Percentiles rank a stretch among this genome's conserved stretches.
Conservation (phyloP, 2,888 invertebrate genomes). For the Drosophila mimetica region DNA sequence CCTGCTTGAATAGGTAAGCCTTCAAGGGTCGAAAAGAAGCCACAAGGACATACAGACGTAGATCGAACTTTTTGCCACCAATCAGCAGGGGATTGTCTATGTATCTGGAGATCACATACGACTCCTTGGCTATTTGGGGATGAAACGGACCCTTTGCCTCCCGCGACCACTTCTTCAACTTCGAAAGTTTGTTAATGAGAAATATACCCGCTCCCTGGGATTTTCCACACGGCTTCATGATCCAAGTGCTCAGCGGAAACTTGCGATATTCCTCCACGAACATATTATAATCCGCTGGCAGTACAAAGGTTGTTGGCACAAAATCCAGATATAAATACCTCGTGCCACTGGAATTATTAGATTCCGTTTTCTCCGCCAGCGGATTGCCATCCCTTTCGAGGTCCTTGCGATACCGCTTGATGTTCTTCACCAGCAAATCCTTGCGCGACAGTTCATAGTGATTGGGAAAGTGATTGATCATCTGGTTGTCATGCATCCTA, state of each 20-base stretch:
- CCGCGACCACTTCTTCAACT: conserved; percentile 95
- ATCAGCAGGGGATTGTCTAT: conserved; percentile 97
- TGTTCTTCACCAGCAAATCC: conserved; percentile 97
- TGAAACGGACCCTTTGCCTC: conserved; percentile 94
- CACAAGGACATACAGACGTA: conserved; percentile 95
- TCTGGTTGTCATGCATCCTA: conserved; percentile 95
- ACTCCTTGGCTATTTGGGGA: conserved; percentile 93
- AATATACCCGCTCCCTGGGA: conserved; percentile 97
- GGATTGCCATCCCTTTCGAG: conserved; percentile 95
- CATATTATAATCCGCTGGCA: conserved; percentile 98
- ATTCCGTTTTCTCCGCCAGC: conserved; percentile 90
- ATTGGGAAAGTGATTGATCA: conserved; percentile 98
- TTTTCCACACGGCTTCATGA: conserved; percentile 98
- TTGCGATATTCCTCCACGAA: conserved; percentile 98
- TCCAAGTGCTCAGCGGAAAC: conserved; percentile 97
- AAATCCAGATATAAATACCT: conserved; percentile 94
- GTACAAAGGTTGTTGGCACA: conserved; percentile 95
- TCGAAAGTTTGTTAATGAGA: conserved; percentile 96
- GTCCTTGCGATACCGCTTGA: conserved; percentile 96
- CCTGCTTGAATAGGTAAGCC: conserved; percentile 95
- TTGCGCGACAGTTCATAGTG: conserved; percentile 97
- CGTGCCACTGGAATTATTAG: conserved; percentile 86
- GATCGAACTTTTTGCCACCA: conserved; percentile 97
- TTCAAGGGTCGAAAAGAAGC: conserved; percentile 97
- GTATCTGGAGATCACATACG: conserved; percentile 98